Evolutionary conservation across 2,113 vertebrate genomes (phyloP).

Genomic region (Corapipo altera): DNA sequence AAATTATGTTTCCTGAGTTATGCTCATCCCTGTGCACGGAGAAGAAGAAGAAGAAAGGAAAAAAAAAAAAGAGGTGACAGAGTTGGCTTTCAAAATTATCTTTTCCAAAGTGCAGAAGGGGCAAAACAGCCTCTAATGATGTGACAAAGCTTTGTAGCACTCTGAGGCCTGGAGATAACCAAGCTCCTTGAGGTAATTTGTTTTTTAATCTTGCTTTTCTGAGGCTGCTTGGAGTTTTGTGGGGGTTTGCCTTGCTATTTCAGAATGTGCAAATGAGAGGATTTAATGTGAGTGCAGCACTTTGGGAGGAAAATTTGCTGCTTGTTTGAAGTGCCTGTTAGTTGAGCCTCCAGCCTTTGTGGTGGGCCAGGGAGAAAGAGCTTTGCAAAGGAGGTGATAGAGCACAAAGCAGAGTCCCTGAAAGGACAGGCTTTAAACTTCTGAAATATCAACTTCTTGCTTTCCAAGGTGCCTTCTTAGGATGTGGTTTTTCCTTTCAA

Average conservation of each 20-base stretch:
- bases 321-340: constrained; percentile 17
- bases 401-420: not conserved
- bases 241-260: not conserved
- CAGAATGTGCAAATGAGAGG: not conserved
- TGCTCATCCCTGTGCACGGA: not conserved
- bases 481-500: not conserved
- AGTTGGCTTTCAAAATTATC: not conserved
- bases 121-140: not conserved
- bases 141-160: not conserved
- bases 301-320: not conserved
- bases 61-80: not conserved
- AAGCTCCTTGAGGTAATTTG: not conserved
- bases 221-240: not conserved
- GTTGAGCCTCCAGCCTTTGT: not conserved
- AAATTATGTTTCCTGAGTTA: not conserved
- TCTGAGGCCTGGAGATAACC: not conserved
- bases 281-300: not conserved
- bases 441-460: not conserved
- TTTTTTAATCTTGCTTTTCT: not conserved
- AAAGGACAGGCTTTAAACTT: not conserved
- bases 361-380: not conserved
- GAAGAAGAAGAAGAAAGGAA: no score
- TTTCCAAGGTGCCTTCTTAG: not conserved
- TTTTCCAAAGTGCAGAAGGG: not conserved
- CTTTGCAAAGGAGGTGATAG: not conserved